Conservation (phyloP, 2,113 vertebrate genomes). For the Pluvialis apricaria region DNA sequence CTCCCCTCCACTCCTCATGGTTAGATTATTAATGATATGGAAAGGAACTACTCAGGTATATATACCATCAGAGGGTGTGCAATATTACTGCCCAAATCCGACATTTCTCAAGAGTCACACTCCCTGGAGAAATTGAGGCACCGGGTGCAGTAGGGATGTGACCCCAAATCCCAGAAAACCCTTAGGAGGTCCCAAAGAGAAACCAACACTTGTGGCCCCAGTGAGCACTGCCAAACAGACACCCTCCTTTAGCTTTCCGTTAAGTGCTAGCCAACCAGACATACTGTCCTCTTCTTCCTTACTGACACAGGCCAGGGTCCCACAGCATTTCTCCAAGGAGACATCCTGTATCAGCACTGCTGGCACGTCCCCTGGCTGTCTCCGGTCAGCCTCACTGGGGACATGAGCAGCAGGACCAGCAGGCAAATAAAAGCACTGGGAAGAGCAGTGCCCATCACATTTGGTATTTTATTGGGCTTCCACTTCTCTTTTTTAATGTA, state of each 20-base stretch:
- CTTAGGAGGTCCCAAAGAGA: background rate
- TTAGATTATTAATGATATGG: background rate
- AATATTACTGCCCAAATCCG: background rate
- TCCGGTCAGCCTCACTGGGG: background rate
- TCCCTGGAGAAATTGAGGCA: background rate
- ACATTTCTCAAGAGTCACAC: background rate
- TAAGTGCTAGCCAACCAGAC: background rate
- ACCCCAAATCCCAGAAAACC: background rate
- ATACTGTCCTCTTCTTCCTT: background rate
- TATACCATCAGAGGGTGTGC: background rate
- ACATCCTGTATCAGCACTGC: background rate
- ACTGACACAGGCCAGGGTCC: fast-evolving
- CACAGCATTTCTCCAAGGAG: background rate
- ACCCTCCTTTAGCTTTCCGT: background rate
- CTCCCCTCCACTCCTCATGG: background rate
- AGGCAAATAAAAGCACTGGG: background rate
- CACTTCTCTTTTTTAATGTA: background rate
- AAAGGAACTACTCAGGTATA: background rate
- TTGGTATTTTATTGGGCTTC: background rate
- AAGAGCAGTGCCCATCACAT: background rate
- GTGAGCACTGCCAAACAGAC: background rate
- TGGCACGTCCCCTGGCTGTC: background rate
- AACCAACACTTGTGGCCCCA: background rate
- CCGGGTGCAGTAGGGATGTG: fast-evolving
- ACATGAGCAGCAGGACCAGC: background rate